Percentiles rank a stretch among this genome's conserved stretches.
Conservation (phyloP, 2,113 vertebrate species). For the Plestiodon gilberti region DNA sequence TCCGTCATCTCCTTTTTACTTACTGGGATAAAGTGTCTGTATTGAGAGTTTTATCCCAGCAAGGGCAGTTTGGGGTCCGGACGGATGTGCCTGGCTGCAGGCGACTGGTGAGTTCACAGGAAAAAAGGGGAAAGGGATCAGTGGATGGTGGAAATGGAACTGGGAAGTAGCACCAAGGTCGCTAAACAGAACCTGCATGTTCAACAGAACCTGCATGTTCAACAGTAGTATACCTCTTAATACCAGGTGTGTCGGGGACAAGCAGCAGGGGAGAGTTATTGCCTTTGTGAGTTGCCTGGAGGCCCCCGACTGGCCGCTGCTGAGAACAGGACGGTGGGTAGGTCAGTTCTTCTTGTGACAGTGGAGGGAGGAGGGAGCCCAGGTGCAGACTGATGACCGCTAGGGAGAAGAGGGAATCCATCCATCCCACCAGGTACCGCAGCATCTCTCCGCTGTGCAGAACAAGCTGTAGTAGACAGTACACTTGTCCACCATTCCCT, state of each 20-base stretch:
- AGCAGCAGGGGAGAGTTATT: neutral
- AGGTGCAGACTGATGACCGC: neutral
- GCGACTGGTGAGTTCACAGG: neutral
- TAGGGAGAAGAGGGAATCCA: neutral
- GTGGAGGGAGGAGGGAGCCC: neutral
- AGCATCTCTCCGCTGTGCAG: too few relatives aligned
- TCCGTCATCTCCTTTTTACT: neutral
- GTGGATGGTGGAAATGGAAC: neutral
- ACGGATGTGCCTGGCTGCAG: neutral
- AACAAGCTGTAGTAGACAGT: too few relatives aligned
- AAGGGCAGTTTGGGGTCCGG: neutral
- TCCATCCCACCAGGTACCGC: too few relatives aligned
- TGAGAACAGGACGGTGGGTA: too few relatives aligned
- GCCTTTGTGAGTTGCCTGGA: too few relatives aligned
- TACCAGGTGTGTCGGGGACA: neutral
- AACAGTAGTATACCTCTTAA: neutral
- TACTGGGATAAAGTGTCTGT: neutral
- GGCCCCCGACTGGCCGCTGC: too few relatives aligned
- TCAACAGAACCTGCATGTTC: too few relatives aligned
- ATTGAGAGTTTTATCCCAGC: neutral
- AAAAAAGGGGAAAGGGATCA: neutral
- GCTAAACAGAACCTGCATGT: neutral
- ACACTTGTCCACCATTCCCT: too few relatives aligned
- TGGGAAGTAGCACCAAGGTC: neutral
- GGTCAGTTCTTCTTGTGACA: neutral